A percentile compares a stretch with the other conserved stretches of the same genome.
Evolutionary conservation across 2,888 invertebrate species (phyloP).

Genomic region (Neocrepidodera transversa): DNA sequence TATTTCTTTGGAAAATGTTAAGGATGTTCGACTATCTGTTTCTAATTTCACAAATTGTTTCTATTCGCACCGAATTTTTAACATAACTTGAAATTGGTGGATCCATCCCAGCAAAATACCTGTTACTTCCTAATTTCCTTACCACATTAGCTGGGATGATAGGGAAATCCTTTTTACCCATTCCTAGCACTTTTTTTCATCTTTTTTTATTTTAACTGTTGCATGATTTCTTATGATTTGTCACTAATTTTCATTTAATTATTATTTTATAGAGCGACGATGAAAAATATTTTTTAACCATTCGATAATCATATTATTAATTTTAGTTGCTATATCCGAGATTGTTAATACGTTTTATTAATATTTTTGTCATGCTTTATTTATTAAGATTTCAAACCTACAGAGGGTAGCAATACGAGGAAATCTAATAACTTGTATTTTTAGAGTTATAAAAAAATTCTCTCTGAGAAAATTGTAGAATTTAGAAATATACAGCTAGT

Average conservation of each 20-base stretch:
- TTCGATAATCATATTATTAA: too few relatives aligned
- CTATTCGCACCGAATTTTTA: slow-evolving; percentile 39
- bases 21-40: slow-evolving; percentile 23
- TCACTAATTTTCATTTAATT: slow-evolving; percentile 47
- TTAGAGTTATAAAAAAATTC: too few relatives aligned
- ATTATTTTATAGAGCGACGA: not conserved
- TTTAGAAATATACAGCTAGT: too few relatives aligned
- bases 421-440: too few relatives aligned
- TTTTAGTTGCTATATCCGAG: too few relatives aligned
- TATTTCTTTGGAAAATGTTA: slow-evolving; percentile 22
- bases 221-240: slow-evolving; percentile 51
- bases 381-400: too few relatives aligned
- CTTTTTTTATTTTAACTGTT: slow-evolving; percentile 48
- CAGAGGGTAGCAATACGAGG: too few relatives aligned
- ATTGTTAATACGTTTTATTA: too few relatives aligned
- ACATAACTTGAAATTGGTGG: slow-evolving; percentile 39
- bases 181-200: slow-evolving; percentile 53
- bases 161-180: slow-evolving; percentile 53
- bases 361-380: too few relatives aligned
- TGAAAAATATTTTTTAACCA: not conserved
- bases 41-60: slow-evolving; percentile 33
- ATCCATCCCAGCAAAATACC: slow-evolving; percentile 48
- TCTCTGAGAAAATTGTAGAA: too few relatives aligned
- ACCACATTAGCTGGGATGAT: slow-evolving; percentile 49
- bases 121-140: slow-evolving; percentile 36